Evolutionary conservation across 2,113 vertebrate species (phyloP).

Genomic region (Garra rufa): DNA sequence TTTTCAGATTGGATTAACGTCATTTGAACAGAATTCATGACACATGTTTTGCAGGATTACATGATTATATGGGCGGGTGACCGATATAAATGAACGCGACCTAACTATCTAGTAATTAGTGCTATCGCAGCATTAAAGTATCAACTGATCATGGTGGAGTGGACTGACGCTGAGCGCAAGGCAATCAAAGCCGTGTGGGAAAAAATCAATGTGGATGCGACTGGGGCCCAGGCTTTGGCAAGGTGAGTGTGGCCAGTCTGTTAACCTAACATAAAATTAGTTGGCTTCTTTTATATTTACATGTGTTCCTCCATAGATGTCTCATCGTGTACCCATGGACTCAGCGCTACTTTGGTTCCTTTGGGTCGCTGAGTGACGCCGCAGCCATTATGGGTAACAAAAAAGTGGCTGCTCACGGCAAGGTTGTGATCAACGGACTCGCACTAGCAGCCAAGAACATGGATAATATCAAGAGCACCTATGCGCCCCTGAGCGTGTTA

Average conservation of each 20-base stretch:
- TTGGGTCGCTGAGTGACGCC: constrained; percentile 72
- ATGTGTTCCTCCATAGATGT: constrained; percentile 60
- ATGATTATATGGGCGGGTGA: background rate
- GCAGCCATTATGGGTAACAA: constrained; percentile 69
- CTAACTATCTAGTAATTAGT: background rate
- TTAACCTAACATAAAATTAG: background rate
- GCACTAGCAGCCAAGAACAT: constrained; percentile 35
- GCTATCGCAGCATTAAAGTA: background rate
- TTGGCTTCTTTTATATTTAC: background rate
- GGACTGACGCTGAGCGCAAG: constrained; percentile 55
- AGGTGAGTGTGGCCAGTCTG: background rate
- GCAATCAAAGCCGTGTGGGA: background rate
- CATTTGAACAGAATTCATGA: background rate
- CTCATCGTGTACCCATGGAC: constrained; percentile 72
- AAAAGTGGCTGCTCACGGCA: constrained; percentile 58
- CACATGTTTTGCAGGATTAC: background rate
- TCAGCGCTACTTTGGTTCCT: constrained; percentile 81
- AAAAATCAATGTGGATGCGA: background rate
- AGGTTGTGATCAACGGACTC: constrained; percentile 36
- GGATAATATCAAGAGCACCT: constrained; percentile 36
- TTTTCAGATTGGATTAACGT: background rate
- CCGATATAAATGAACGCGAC: background rate
- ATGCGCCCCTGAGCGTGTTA: constrained; percentile 48
- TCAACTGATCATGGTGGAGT: constrained; percentile 52
- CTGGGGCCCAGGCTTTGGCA: constrained; percentile 32